Percentiles rank a stretch among this genome's conserved stretches.
Conservation (phyloP, 2,888 invertebrate genomes). For the Camptogramma bilineatum region DNA sequence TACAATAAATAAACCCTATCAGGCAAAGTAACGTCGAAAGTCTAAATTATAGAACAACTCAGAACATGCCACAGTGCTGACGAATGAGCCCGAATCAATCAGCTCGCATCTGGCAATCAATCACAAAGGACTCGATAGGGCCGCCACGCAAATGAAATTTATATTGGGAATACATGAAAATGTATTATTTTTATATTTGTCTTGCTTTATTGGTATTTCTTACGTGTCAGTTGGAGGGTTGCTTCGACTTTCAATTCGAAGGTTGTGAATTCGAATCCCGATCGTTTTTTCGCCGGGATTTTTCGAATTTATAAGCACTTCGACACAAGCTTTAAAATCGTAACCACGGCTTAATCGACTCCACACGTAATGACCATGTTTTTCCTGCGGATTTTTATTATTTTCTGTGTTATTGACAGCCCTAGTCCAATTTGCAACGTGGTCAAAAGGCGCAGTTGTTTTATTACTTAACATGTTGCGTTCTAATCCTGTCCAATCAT, state of each 20-base stretch:
- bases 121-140: slow-evolving; percentile 29
- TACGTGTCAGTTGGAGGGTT: no score
- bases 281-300: no score
- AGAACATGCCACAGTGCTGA: slow-evolving; percentile 30
- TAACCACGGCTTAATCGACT: no score
- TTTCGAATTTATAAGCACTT: no score
- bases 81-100: slow-evolving; percentile 37
- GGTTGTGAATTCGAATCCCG: no score
- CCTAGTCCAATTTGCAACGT: not conserved
- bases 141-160: slow-evolving; percentile 1
- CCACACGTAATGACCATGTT: no score
- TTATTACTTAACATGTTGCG: not conserved
- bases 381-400: no score
- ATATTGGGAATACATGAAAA: not conserved
- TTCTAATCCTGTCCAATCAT: slow-evolving; percentile 1
- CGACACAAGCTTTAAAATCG: no score
- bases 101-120: slow-evolving; percentile 35
- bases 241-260: no score
- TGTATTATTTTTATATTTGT: no score
- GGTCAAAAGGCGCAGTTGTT: not conserved
- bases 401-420: not conserved
- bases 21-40: slow-evolving; percentile 7
- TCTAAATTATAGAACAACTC: slow-evolving; percentile 11
- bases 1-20: slow-evolving; percentile 12
- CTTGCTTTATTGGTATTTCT: no score